Percentiles rank a stretch among this genome's conserved stretches.
Evolutionary conservation across 2,888 invertebrate genomes (phyloP).

Genomic region (Antheraea yamamai): DNA sequence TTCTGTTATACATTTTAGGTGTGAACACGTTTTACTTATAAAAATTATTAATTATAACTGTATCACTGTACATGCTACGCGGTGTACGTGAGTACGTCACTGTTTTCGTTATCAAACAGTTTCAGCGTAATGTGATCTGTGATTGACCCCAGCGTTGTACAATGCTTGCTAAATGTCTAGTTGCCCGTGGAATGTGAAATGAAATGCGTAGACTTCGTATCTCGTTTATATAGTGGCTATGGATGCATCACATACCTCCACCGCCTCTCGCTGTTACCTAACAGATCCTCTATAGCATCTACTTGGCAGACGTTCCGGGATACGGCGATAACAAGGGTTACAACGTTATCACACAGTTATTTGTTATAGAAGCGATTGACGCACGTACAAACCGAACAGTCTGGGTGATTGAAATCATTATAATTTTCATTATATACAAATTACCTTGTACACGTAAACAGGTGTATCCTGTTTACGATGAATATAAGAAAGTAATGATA

Average conservation of each 20-base stretch:
- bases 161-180: constrained; percentile 44
- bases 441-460: constrained; percentile 26
- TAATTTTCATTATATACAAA: constrained; percentile 26
- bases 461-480: not conserved
- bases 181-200: constrained; percentile 54
- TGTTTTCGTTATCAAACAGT: constrained; percentile 17
- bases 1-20: constrained; percentile 68
- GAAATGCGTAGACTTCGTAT: constrained; percentile 46
- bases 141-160: constrained; percentile 29
- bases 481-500: not conserved
- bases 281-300: constrained; percentile 56
- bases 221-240: constrained; percentile 64
- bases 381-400: constrained; percentile 73
- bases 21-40: constrained; percentile 26
- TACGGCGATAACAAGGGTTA: constrained; percentile 75
- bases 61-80: constrained; percentile 19
- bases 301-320: constrained; percentile 79
- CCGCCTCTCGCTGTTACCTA: constrained; percentile 51
- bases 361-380: constrained; percentile 76
- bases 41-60: constrained; percentile 31
- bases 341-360: constrained; percentile 69
- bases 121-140: constrained; percentile 28
- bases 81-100: constrained; percentile 37
- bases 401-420: constrained; percentile 56
- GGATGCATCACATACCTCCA: constrained; percentile 55